These are phyloP conservation scores for Rhaphigaster nebulosa DNA, from an alignment of 2,888 invertebrate species.

Conservation along the genomic window DNA sequence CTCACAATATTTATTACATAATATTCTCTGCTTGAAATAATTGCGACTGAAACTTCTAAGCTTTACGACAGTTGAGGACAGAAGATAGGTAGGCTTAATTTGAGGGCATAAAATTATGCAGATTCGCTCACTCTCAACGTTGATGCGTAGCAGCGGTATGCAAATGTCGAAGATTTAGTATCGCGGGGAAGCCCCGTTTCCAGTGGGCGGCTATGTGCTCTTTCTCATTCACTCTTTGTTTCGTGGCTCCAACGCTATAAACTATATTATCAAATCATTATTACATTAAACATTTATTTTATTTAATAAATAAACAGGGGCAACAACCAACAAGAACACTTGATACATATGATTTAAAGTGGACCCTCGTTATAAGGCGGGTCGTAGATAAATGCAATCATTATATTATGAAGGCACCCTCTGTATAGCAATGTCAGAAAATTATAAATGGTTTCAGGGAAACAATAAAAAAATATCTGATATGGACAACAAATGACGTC, in stretches of 20 bases:
- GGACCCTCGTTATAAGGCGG: too few species aligned
- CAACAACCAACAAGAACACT: not conserved
- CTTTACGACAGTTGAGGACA: not conserved
- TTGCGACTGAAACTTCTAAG: not conserved
- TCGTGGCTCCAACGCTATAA: not conserved
- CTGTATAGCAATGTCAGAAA: too few species aligned
- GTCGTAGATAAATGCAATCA: too few species aligned
- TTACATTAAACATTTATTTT: not conserved
- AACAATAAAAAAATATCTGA: too few species aligned
- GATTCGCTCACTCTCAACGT: not conserved
- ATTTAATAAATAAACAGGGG: not conserved
- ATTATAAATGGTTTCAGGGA: too few species aligned
- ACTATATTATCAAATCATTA: not conserved
- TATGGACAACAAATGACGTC: too few species aligned
- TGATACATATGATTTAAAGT: too few species aligned
- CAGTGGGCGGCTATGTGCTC: not conserved
- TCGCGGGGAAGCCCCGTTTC: not conserved
- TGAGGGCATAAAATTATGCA: conserved; percentile 13
- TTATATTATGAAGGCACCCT: too few species aligned
- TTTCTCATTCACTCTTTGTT: not conserved
- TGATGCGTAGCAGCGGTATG: not conserved
- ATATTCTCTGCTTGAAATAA: not conserved
- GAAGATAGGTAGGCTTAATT: not conserved
- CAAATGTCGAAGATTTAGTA: not conserved
- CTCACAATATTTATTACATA: not conserved